Percentiles rank a stretch among this genome's conserved stretches.
Conservation (phyloP, 2,113 vertebrate species). For the Pachypanchax playfairii region DNA sequence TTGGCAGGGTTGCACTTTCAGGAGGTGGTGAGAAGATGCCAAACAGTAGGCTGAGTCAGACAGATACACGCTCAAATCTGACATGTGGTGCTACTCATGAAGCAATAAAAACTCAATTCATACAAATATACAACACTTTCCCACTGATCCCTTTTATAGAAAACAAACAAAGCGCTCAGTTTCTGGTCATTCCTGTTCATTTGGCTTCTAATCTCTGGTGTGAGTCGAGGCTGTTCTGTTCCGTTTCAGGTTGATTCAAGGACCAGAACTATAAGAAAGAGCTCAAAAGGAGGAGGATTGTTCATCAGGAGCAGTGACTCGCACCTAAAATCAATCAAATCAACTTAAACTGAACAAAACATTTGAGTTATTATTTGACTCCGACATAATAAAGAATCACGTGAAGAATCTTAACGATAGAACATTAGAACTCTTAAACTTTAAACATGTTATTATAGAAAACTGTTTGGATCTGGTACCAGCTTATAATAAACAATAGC, state of each 20-base stretch:
- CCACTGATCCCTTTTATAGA: constrained; percentile 3
- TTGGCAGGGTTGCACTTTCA: constrained; percentile 51
- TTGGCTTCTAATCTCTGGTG: too few species aligned
- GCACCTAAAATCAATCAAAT: too few species aligned
- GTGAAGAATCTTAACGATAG: too few species aligned
- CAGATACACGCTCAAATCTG: constrained; percentile 30
- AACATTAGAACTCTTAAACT: background rate
- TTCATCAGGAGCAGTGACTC: too few species aligned
- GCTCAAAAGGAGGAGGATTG: too few species aligned
- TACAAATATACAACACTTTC: background rate
- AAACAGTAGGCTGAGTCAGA: constrained; percentile 52
- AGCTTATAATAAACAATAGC: background rate
- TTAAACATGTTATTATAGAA: background rate
- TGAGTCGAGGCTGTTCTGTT: too few species aligned
- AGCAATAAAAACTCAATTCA: constrained; percentile 6
- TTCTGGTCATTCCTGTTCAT: too few species aligned
- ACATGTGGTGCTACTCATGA: constrained; percentile 49
- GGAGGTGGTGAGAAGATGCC: constrained; percentile 60
- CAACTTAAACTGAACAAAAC: too few species aligned
- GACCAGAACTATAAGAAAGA: too few species aligned
- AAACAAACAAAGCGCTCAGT: too few species aligned
- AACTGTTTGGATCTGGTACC: background rate
- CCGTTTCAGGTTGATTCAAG: too few species aligned
- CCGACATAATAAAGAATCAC: too few species aligned
- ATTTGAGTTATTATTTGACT: background rate